Evolutionary conservation across 2,888 invertebrate genomes (phyloP), one percentile per base, ranked within the genome.

Genomic region (Miltochrista miniata): DNA sequence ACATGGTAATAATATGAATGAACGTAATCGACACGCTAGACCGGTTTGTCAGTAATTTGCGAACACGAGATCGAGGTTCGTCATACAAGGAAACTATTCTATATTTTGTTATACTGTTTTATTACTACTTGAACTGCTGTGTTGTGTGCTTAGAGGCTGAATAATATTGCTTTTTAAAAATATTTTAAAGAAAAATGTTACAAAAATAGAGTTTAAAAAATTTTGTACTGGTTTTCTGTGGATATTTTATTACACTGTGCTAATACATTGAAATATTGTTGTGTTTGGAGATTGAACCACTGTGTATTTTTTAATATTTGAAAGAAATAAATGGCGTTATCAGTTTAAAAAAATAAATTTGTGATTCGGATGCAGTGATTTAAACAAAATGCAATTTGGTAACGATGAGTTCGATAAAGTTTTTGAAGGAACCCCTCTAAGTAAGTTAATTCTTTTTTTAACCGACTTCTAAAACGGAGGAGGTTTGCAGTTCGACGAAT

Each of bases 81-180:
- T 43, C 42, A 43, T 33, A 44, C 44, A 24, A 44, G 44, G 44
- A 44, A 44, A 44, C 18, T 35, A 7, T 31, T 1, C 8, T 31
- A 8, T 31, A 10, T 7, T 31, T 31, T 31, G 18, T 11, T 11
- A 12, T 35, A 38, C 13, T 44, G 24, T 13, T 24, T 24, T 44
- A 12, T 44, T 7, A 7, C 13, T 11, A 29, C 10, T 34, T 18
- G 34, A 31, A 43, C n/a, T 43, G 43, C 13, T 15, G 34, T 35
- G 43, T 43, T 43, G 43, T 43, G 42, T 34, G n/a, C 2, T 9
- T 4, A 8, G 30, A 15, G 12, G 18, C 2, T 12, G 9, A 42
- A n/a, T n/a, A 43, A 18, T 15, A 14, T 11, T 42, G 4, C 8
- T 18, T 12, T 12, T 12, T 4, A 4, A 15, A 9, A 18, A 15